Evolutionary conservation across 2,888 invertebrate species (phyloP).

Genomic region (Lepidonotus clava): DNA sequence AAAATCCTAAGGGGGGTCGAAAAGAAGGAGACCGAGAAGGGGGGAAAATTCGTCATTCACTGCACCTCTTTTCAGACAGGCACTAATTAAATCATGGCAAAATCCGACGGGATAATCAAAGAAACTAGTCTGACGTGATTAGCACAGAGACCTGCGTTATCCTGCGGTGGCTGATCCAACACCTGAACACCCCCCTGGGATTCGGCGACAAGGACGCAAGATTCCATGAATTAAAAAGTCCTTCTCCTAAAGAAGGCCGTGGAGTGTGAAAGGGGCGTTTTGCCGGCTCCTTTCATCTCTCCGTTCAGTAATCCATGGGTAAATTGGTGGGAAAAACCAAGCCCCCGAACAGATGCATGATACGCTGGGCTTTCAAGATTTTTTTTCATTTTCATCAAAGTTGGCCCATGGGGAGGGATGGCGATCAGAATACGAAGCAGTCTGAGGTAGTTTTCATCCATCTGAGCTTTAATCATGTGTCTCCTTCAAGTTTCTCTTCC

Average conservation of each 20-base stretch:
- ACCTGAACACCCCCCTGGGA: constrained; percentile 23
- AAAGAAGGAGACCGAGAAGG: too few relatives aligned
- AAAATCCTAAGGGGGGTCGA: too few relatives aligned
- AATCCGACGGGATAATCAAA: constrained; percentile 29
- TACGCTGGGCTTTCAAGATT: constrained; percentile 3
- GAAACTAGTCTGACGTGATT: neutral
- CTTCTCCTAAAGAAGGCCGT: neutral
- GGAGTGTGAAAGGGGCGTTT: neutral
- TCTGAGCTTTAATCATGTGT: too few relatives aligned
- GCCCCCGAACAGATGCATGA: constrained; percentile 5
- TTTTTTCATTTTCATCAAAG: constrained; percentile 13
- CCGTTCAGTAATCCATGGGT: neutral
- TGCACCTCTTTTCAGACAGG: constrained; percentile 22
- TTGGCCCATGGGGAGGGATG: neutral
- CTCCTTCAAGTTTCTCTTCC: too few relatives aligned
- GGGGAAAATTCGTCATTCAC: constrained; percentile 32
- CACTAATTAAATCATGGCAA: constrained; percentile 29
- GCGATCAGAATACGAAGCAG: neutral
- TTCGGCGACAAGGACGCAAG: neutral
- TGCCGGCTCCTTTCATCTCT: neutral
- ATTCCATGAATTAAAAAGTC: neutral
- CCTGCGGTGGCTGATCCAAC: neutral
- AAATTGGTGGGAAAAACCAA: constrained; percentile 4
- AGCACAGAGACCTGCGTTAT: neutral
- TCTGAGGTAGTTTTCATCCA: neutral